Conservation (phyloP, 2,888 invertebrate genomes). For the Acanthopleura granulata region DNA sequence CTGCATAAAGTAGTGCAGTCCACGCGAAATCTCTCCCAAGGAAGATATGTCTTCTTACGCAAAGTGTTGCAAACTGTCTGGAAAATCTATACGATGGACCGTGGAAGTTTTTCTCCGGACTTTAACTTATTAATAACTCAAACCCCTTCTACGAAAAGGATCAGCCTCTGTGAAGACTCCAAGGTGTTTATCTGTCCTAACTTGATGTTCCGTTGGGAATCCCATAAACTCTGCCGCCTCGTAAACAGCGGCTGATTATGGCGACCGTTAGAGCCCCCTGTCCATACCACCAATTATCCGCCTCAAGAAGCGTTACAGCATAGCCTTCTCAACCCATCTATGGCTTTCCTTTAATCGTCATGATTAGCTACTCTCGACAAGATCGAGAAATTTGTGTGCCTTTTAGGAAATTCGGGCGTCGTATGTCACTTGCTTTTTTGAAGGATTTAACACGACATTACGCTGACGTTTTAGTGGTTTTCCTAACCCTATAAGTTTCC, state of each 20-base stretch:
- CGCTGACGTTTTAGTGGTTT: too few species aligned
- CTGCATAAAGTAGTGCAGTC: too few species aligned
- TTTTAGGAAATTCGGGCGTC: background rate
- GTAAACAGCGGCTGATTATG: background rate
- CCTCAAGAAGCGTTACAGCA: background rate
- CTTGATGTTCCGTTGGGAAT: background rate
- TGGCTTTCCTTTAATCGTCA: background rate
- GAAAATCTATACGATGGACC: too few species aligned
- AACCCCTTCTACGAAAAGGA: background rate
- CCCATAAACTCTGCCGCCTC: background rate
- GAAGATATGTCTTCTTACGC: too few species aligned
- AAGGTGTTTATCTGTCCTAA: conserved; percentile 10
- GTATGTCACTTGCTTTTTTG: background rate
- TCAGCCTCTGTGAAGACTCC: background rate
- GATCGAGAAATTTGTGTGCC: background rate
- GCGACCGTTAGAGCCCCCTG: background rate
- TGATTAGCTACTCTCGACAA: background rate
- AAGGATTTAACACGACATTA: too few species aligned
- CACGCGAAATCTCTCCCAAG: too few species aligned
- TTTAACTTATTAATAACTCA: too few species aligned
- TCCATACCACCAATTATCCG: background rate
- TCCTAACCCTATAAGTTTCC: too few species aligned
- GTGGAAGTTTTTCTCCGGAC: too few species aligned
- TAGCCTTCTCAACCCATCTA: background rate
- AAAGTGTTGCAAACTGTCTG: too few species aligned